Evolutionary conservation across 2,113 vertebrate species (phyloP).

Genomic region (Colaptes auratus): DNA sequence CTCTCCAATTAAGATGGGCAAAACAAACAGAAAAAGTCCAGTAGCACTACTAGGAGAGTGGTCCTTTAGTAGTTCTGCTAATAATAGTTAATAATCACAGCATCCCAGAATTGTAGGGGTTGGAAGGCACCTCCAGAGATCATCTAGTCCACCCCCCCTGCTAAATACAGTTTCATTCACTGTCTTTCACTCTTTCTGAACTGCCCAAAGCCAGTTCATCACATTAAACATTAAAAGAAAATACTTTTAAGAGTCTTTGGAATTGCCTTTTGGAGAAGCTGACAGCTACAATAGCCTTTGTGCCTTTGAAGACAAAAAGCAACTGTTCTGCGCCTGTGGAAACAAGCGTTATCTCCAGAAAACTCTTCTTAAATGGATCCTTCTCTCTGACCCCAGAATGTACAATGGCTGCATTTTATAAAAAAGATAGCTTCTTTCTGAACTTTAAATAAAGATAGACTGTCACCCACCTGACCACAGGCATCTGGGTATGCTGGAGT

Average conservation of each 20-base stretch:
- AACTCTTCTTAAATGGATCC: constrained; percentile 16
- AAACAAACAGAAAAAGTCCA: background rate
- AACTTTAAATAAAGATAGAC: background rate
- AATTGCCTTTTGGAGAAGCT: background rate
- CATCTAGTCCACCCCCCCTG: no score
- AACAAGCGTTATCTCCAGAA: constrained; percentile 9
- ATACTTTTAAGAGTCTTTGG: background rate
- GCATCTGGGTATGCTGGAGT: background rate
- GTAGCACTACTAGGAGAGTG: background rate
- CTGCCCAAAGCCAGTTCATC: background rate
- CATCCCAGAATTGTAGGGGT: no score
- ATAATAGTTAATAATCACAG: background rate
- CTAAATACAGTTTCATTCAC: background rate
- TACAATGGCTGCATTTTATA: constrained; percentile 23
- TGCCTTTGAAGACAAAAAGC: constrained; percentile 43
- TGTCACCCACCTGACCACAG: background rate
- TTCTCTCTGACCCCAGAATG: background rate
- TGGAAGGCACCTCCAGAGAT: no score
- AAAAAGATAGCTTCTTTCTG: background rate
- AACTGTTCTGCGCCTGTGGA: constrained; percentile 34
- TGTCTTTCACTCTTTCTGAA: background rate
- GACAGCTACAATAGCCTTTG: background rate
- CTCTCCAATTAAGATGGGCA: background rate
- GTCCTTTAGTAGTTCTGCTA: background rate
- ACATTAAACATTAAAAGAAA: background rate